Percentiles rank a stretch among this genome's conserved stretches.
Evolutionary conservation across 2,113 vertebrate species (phyloP).

Genomic region (Paedocypris sp.): DNA sequence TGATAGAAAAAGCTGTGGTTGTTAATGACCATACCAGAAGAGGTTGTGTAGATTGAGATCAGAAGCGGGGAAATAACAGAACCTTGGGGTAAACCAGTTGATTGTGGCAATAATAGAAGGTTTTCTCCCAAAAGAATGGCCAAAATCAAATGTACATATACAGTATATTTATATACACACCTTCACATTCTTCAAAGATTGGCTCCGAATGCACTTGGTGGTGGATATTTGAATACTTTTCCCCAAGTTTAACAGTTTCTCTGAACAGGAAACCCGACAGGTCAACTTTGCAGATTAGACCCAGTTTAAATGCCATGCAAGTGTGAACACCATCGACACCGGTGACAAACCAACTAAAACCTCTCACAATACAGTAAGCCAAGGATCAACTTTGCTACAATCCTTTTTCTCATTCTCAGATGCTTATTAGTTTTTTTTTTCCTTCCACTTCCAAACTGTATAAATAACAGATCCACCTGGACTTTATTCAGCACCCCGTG

Average conservation of each 20-base stretch:
- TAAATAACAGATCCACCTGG: slow-evolving; percentile 54
- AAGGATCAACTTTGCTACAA: slow-evolving; percentile 47
- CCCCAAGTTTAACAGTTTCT: not conserved
- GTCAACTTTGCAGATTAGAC: not conserved
- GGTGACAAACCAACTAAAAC: slow-evolving; percentile 47
- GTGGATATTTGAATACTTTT: not conserved
- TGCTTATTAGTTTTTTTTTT: slow-evolving; percentile 34
- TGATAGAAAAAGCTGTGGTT: too few species aligned
- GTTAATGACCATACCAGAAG: too few species aligned
- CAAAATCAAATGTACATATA: too few species aligned
- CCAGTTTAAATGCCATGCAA: not conserved
- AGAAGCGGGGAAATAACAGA: too few species aligned
- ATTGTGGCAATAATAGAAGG: too few species aligned
- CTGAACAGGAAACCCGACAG: not conserved
- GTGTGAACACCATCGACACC: slow-evolving; percentile 20
- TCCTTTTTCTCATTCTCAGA: slow-evolving; percentile 19
- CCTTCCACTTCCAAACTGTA: slow-evolving; percentile 46
- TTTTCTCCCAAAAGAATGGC: too few species aligned
- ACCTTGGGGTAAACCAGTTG: too few species aligned
- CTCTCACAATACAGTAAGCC: slow-evolving; percentile 49
- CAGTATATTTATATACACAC: too few species aligned
- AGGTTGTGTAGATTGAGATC: too few species aligned
- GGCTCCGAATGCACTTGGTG: too few species aligned
- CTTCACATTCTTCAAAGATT: too few species aligned
- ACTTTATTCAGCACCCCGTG: slow-evolving; percentile 51